Conservation (phyloP, 2,113 vertebrate species). For the Prietella phreatophila region DNA sequence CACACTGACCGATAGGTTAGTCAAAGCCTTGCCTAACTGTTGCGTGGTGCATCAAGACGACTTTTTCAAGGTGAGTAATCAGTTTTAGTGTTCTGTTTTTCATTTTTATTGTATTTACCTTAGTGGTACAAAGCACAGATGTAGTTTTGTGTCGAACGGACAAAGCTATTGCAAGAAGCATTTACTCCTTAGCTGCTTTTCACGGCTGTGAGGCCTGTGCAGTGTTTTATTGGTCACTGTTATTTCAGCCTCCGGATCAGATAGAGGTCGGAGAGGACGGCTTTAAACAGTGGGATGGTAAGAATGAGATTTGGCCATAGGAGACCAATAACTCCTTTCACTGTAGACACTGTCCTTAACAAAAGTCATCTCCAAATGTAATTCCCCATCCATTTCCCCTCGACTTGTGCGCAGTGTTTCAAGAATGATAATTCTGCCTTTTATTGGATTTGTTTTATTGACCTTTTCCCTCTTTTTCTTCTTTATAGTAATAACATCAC, state of each 20-base stretch:
- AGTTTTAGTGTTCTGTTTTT: not conserved
- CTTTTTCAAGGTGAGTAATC: constrained; percentile 77
- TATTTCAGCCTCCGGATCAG: constrained; percentile 84
- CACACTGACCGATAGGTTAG: constrained; percentile 74
- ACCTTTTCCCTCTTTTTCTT: constrained; percentile 6
- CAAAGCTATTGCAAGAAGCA: not conserved
- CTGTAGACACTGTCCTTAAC: constrained; percentile 36
- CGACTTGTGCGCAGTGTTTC: constrained; percentile 30
- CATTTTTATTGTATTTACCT: not conserved
- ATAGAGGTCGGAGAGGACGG: constrained; percentile 81
- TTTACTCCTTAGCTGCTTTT: not conserved
- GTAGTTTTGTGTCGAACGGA: not conserved
- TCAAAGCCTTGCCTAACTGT: constrained; percentile 75
- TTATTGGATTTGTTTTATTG: constrained; percentile 6
- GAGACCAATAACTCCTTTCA: constrained; percentile 63
- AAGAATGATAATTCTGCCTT: not conserved
- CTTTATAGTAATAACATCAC: constrained; percentile 71
- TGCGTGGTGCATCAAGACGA: constrained; percentile 81
- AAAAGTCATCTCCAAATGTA: constrained; percentile 17
- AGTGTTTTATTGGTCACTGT: constrained; percentile 84
- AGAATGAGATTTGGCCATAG: constrained; percentile 80
- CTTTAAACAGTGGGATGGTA: constrained; percentile 88
- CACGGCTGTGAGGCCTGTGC: constrained; percentile 68
- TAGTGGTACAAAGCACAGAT: not conserved
- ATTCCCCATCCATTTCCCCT: constrained; percentile 4